phyloP scores from a whole-genome alignment of 2,888 invertebrate genomes.

The Trachelus stipa region DNA sequence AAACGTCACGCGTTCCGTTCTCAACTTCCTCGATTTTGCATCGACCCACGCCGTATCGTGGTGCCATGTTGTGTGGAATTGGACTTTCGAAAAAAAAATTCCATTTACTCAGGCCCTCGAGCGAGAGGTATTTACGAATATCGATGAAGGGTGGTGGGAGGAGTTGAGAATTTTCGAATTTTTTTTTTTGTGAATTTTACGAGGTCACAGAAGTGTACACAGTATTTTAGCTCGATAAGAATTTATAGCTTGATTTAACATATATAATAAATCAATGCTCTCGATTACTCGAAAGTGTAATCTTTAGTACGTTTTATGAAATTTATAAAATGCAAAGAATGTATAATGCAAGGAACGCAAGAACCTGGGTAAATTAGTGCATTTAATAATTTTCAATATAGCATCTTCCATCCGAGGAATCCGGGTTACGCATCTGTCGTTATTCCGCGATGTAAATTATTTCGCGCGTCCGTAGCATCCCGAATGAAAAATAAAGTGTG shows the following conservation, averaged over 20 bases:
- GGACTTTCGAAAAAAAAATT: neutral
- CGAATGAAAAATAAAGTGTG: neutral
- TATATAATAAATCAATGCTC: neutral
- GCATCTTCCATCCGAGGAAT: neutral
- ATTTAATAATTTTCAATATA: neutral
- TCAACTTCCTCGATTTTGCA: slow-evolving; percentile 44
- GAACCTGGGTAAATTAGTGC: neutral
- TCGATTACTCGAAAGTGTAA: neutral
- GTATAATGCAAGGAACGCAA: neutral
- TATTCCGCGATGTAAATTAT: neutral
- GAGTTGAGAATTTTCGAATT: neutral
- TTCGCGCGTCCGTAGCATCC: neutral
- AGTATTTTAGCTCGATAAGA: neutral
- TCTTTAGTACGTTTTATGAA: neutral
- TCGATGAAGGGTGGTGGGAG: neutral
- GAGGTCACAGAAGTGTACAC: neutral
- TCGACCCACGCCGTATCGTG: neutral
- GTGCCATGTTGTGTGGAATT: neutral
- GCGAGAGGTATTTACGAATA: neutral
- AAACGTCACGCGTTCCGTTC: slow-evolving; percentile 46
- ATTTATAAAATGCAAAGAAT: neutral
- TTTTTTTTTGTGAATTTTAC: neutral
- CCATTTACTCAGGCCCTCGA: neutral
- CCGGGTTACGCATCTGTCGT: neutral
- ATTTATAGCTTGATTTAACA: neutral